These are phyloP conservation scores for Drosophila seguyi DNA, from an alignment of 1,140 invertebrate genomes.

Conservation along the genomic window DNA sequence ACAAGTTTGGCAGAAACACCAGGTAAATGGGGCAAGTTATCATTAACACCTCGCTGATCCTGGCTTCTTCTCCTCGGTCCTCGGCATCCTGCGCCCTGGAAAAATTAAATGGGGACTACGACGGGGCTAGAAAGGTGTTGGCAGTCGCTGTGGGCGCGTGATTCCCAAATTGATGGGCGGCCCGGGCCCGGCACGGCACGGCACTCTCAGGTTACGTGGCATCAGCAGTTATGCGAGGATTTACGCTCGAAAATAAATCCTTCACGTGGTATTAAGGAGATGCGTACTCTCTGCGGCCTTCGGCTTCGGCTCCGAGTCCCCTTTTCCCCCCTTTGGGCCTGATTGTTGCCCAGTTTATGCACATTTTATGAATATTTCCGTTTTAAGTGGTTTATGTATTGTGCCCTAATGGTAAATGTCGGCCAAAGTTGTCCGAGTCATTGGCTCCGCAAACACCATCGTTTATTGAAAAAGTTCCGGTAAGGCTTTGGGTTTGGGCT, in stretches of 20 bases:
- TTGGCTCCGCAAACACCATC: constrained; percentile 42
- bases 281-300: constrained; percentile 32
- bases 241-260: constrained; percentile 69
- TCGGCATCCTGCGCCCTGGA: constrained; percentile 15
- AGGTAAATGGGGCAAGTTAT: constrained; percentile 48
- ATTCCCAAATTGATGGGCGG: constrained; percentile 57
- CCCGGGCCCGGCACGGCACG: background rate
- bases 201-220: constrained; percentile 51
- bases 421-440: constrained; percentile 18
- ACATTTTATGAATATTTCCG: constrained; percentile 25
- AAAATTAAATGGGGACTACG: constrained; percentile 35
- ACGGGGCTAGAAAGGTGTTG: constrained; percentile 50
- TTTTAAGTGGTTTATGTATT: constrained; percentile 37
- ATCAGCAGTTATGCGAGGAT: constrained; percentile 65
- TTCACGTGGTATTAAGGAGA: constrained; percentile 38
- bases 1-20: constrained; percentile 35
- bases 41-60: constrained; percentile 73
- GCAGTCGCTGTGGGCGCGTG: constrained; percentile 39
- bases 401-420: constrained; percentile 30
- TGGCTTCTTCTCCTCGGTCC: constrained; percentile 4
- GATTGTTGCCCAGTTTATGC: constrained; percentile 37
- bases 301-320: background rate
- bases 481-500: background rate
- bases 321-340: constrained; percentile 10
- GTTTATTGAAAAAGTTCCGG: constrained; percentile 47